These are phyloP conservation scores for Columba janthina DNA, from an alignment of 2,113 vertebrate species.

Conservation along the genomic window DNA sequence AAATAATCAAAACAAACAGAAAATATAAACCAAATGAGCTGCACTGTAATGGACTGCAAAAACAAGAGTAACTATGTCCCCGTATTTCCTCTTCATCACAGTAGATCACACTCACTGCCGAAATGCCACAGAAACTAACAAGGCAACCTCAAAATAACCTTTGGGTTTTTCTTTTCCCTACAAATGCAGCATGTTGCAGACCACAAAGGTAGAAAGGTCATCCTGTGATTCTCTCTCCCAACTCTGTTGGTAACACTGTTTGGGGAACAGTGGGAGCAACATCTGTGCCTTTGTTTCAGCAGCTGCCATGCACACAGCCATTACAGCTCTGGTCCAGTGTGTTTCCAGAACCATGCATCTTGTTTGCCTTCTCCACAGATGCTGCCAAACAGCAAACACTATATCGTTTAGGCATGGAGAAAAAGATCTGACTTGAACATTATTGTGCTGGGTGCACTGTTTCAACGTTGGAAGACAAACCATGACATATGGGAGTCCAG, in stretches of 20 bases:
- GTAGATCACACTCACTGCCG: not conserved
- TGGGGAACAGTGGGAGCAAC: not conserved
- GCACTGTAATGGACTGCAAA: not conserved
- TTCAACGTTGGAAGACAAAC: not conserved
- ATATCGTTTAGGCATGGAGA: not conserved
- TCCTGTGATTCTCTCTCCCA: not conserved
- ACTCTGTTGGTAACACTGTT: fast-evolving
- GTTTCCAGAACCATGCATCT: not conserved
- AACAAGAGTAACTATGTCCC: not conserved
- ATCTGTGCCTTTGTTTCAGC: not conserved
- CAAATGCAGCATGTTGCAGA: not conserved
- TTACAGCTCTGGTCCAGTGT: not conserved
- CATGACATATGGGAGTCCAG: not conserved
- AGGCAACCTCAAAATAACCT: not conserved
- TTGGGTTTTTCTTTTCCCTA: not conserved
- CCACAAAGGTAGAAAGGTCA: not conserved
- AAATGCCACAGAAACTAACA: not conserved
- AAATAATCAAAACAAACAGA: not conserved
- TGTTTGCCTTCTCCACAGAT: not conserved
- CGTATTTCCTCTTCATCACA: not conserved
- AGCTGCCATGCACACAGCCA: not conserved
- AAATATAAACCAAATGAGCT: not conserved
- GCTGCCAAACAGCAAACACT: not conserved
- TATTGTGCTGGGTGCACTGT: not conserved
- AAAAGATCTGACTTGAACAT: not conserved